phyloP scores from a whole-genome alignment of 2,797 vertebrate species.

The Otolemur crassicaudatus region DNA sequence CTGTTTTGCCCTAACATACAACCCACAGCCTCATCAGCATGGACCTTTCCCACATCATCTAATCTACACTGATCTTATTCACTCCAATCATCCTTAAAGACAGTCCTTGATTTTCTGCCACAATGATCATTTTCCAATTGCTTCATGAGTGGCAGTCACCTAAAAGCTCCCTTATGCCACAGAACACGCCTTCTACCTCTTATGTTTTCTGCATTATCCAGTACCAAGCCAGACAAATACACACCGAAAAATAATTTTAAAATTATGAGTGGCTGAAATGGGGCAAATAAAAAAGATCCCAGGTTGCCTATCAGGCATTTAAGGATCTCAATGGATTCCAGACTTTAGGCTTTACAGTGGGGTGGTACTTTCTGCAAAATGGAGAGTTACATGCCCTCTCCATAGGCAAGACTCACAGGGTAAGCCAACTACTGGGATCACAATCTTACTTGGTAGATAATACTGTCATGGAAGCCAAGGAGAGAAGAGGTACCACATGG shows the following conservation, averaged over 20 bases:
- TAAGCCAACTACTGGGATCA: not conserved
- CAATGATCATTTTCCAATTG: not conserved
- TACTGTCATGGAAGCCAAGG: not conserved
- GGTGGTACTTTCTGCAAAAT: not conserved
- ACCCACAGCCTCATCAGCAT: not conserved
- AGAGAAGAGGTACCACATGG: not conserved
- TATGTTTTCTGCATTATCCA: not conserved
- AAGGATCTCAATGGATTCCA: not conserved
- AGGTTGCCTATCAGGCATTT: not conserved
- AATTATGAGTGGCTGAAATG: not conserved
- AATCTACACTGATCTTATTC: not conserved
- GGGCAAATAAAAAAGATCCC: not conserved
- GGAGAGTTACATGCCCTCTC: not conserved
- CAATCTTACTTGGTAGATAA: not conserved
- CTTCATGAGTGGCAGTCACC: not conserved
- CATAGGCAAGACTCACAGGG: not conserved
- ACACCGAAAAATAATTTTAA: not conserved
- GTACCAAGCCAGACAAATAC: slow-evolving; percentile 18
- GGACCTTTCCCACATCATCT: slow-evolving; percentile 10
- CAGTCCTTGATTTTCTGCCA: not conserved
- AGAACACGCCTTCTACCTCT: not conserved
- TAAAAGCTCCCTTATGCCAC: not conserved
- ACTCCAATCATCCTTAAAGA: not conserved
- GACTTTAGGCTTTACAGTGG: not conserved
- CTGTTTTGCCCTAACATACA: not conserved